Evolutionary conservation across 2,888 invertebrate genomes (phyloP).

Genomic region (Apamea epomidion): DNA sequence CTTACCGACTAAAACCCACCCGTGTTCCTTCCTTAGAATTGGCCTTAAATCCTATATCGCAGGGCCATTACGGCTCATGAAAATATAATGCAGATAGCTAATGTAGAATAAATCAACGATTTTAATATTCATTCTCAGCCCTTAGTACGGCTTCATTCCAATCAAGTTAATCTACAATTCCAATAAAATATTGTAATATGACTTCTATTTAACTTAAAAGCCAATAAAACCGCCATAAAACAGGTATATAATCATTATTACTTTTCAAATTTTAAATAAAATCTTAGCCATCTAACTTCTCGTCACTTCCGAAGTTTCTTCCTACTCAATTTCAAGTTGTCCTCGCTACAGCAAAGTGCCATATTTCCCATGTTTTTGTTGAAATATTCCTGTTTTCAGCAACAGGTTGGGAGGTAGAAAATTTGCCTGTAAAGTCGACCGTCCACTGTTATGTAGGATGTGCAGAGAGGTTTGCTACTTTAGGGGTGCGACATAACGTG

Average conservation of each 20-base stretch:
- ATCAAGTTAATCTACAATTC: neutral
- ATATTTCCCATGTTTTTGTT: conserved; percentile 48
- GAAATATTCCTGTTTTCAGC: conserved; percentile 51
- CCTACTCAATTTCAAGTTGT: conserved; percentile 53
- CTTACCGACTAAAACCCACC: too few relatives aligned
- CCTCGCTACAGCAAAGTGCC: conserved; percentile 11
- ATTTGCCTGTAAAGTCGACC: conserved; percentile 15
- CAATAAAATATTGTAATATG: neutral
- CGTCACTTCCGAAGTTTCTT: conserved; percentile 23
- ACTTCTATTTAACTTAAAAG: conserved; percentile 10
- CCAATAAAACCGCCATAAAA: conserved; percentile 7
- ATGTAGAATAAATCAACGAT: neutral
- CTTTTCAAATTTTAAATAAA: conserved; percentile 11
- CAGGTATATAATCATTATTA: conserved; percentile 8
- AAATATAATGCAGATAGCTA: neutral
- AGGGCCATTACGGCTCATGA: too few relatives aligned
- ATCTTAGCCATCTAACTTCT: conserved; percentile 41
- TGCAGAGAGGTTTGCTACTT: neutral
- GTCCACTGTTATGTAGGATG: neutral
- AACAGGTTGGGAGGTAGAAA: conserved; percentile 53
- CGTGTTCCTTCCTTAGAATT: too few relatives aligned
- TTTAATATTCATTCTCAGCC: neutral
- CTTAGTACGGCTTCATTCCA: neutral
- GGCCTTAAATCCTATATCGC: neutral
- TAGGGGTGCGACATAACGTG: neutral